These are phyloP conservation scores for Torymus aiolomorphi DNA, from an alignment of 2,888 invertebrate species.

Conservation along the genomic window DNA sequence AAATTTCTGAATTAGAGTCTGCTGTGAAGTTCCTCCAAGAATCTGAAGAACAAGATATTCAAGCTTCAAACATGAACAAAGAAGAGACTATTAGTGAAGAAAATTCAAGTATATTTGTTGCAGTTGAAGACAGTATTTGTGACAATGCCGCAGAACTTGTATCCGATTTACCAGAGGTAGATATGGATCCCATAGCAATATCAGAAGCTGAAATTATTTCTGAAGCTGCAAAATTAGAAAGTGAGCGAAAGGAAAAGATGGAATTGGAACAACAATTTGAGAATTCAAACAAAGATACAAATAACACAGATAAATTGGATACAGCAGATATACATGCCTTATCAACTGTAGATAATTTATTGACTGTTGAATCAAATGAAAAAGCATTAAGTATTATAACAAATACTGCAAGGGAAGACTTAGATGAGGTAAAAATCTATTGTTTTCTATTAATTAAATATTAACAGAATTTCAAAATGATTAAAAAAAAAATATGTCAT, in stretches of 20 bases:
- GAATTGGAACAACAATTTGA: slow-evolving; percentile 60
- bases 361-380: slow-evolving; percentile 8
- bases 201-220: slow-evolving; percentile 74
- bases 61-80: slow-evolving; percentile 69
- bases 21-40: slow-evolving; percentile 73
- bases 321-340: slow-evolving; percentile 4
- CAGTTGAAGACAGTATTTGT: slow-evolving; percentile 65
- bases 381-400: slow-evolving; percentile 1
- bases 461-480: no score
- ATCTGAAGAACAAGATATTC: slow-evolving; percentile 74
- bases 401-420: background rate
- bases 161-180: slow-evolving; percentile 57
- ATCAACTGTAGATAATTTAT: slow-evolving; percentile 24
- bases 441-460: no score
- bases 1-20: slow-evolving; percentile 71
- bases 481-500: background rate
- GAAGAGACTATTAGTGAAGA: slow-evolving; percentile 60
- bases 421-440: no score
- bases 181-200: slow-evolving; percentile 69
- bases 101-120: slow-evolving; percentile 62
- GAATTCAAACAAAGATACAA: slow-evolving; percentile 29
- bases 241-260: slow-evolving; percentile 66
- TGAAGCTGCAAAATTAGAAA: slow-evolving; percentile 73
- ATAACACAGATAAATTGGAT: background rate
- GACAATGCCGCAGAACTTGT: slow-evolving; percentile 64